A percentile compares a stretch with the other conserved stretches of the same genome.
Conservation (phyloP, 2,113 vertebrate genomes). For the Corapipo altera region DNA sequence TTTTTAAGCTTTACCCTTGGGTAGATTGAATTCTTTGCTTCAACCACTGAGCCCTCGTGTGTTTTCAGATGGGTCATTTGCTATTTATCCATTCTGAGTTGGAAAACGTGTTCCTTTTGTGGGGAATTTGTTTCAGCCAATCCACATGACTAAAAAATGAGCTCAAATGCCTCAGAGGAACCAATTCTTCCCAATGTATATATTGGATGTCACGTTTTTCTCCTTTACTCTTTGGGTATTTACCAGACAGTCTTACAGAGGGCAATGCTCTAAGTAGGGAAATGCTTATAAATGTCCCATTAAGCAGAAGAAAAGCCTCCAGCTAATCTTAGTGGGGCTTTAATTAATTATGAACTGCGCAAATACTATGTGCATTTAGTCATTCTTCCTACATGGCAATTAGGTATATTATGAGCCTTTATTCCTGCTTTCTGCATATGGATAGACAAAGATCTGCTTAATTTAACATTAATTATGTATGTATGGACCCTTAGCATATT, state of each 20-base stretch:
- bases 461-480: background rate
- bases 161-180: slow-evolving; percentile 21
- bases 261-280: background rate
- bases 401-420: background rate
- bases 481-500: background rate
- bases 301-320: slow-evolving; percentile 45
- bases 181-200: background rate
- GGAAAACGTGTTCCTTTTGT: background rate
- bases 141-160: background rate
- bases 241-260: background rate
- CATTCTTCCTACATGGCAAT: background rate
- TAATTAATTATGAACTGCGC: slow-evolving; percentile 33
- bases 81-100: background rate
- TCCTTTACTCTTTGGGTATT: background rate
- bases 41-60: background rate
- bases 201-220: background rate
- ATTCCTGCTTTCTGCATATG: background rate
- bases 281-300: background rate
- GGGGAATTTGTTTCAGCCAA: background rate
- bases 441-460: background rate
- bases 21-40: background rate
- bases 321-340: slow-evolving; percentile 25
- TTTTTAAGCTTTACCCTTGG: background rate
- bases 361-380: background rate
- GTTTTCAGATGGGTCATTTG: background rate